Conservation (phyloP, 1,140 invertebrate species). For the Lethocerus indicus region DNA sequence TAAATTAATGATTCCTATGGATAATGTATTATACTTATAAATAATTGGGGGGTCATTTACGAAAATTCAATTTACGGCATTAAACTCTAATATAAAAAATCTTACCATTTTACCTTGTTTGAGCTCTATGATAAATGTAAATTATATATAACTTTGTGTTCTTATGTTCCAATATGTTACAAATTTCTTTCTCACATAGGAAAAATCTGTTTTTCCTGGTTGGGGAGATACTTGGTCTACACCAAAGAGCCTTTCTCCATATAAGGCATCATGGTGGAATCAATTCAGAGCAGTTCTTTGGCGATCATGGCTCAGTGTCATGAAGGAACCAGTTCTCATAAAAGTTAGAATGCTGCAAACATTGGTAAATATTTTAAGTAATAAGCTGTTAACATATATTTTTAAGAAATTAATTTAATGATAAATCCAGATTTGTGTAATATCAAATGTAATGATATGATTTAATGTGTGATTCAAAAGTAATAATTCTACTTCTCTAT, state of each 20-base stretch:
- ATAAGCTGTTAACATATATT: too few species aligned
- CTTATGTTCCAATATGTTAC: background rate
- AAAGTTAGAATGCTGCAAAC: constrained; percentile 79
- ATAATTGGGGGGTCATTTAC: background rate
- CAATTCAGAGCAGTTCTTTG: constrained; percentile 82
- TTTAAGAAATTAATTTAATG: too few species aligned
- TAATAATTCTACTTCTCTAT: too few species aligned
- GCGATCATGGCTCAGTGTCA: constrained; percentile 72
- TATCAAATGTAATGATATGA: too few species aligned
- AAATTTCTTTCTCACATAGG: background rate
- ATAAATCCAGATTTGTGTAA: too few species aligned
- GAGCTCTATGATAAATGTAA: background rate
- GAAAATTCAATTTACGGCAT: background rate
- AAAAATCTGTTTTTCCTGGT: constrained; percentile 3
- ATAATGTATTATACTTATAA: background rate
- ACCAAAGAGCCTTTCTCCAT: constrained; percentile 30
- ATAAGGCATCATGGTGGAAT: constrained; percentile 71
- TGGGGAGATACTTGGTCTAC: constrained; percentile 12
- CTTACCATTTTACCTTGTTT: background rate
- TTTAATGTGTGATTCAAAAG: too few species aligned
- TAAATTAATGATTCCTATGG: background rate
- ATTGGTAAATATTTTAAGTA: constrained; percentile 69
- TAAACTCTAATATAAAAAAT: too few species aligned
- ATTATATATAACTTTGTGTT: background rate
- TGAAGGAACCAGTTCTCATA: constrained; percentile 78